Base-by-base conservation (phyloP, 2,888 invertebrate species). In the Apocheima hispidaria region DNA sequence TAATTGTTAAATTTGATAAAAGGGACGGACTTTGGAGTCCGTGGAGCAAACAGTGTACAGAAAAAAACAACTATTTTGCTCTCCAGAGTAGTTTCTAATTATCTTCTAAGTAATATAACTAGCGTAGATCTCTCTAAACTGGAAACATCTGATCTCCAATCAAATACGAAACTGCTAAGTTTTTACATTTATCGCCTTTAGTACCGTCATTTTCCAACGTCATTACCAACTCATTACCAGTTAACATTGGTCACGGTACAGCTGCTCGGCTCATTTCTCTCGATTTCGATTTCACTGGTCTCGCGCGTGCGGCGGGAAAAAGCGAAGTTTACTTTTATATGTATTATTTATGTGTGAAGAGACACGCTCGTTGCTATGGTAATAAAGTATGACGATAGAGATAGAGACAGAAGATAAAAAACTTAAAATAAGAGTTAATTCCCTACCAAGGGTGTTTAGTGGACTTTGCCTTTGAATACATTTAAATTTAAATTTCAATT, bases 251-350 rank as follows among this genome's bases (percentile, higher is more conserved):
- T 73, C 68, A 78, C 77, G 79, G 72, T 78, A 69, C 71, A 65
- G 53, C 55, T 46, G 57, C 36, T 50, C 58, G 49, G 63, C 69
- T 77, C 75, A 82, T 84, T 86, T 83, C 83, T 79, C 82, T 82
- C 69, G 70, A 48, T 62, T 82, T 84, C 80, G 83, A 82, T 86
- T 85, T 87, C 69, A 65, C 66, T 77, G 73, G 73, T 69, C 71
- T 71, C 66, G 69, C 67, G 46, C 60, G 68, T 61, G 67, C 57
- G 48, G 62, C 67, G 69, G 59, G 56, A 53, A 77, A 70, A 75
- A 73, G 71, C 64, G 21, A 67, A 69, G 67, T 67, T 74, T 70
- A 62, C 60, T 71, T 63, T 70, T 65, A 60, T 49, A 69, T 68
- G 66, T 56, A 61, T 65, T 49, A 69, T 68, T 67, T 56, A 61